Base-by-base conservation (phyloP, 1,140 invertebrate species). In the Ooceraea biroi region DNA sequence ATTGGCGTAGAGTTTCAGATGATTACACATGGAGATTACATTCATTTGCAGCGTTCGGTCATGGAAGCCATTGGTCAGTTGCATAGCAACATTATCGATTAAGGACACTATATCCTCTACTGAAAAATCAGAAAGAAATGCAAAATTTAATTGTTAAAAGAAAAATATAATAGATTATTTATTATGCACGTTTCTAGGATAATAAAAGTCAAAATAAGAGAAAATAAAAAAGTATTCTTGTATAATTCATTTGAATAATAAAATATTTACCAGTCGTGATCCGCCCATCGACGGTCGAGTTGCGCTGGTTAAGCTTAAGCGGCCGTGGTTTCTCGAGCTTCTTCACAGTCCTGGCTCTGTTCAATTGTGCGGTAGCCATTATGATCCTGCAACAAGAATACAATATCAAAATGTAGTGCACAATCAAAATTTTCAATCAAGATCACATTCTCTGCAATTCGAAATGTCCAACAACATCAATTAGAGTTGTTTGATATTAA, bases 281-380 rank as follows among this genome's bases (percentile, higher is more conserved):
- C 90, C 93, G 90, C 85, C 92, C 93, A 91, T 94, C 93, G 91
- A 93, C 91, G 89, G 92, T 93, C 91, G 93, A 88, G 86, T 92
- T 92, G 86, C 93, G 92, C 80, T 92, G 93, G 84, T 86, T 91
- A 22, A 94, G 87, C 95, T 97, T 97, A 84, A 97, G 94, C 88
- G 96, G 96, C 93, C 96, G 95, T 84, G 96, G 96, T 90, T 96
- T 96, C 93, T 97, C 96, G 87, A 97, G 94, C 95, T 96, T 97
- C 94, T 96, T 97, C 55, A 96, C 95, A 55, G 94, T 94, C 89
- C 95, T 92, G 71, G 93, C 90, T 76, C 93, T 92, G 65, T 92
- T 93, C 52, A 94, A 72, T 85, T 93, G 93, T 86, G 92, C 92
- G 69, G 92, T 91, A 84, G 93, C 93, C 93, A 94, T 94, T 91